Evolutionary conservation across 2,797 vertebrate genomes (phyloP).

Genomic region (Coilia nasus): DNA sequence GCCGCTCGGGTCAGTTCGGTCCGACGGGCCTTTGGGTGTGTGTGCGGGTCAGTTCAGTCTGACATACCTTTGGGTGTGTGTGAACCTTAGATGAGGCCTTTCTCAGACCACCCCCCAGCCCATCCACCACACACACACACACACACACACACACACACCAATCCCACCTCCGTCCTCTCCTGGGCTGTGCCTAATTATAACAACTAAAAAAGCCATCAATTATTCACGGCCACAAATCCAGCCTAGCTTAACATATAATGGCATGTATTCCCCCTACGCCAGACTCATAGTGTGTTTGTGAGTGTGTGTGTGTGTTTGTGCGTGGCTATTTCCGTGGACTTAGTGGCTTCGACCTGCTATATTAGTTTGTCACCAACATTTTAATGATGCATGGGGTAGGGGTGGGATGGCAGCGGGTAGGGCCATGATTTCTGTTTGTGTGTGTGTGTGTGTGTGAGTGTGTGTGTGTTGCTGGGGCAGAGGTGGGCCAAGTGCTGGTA

Average conservation of each 20-base stretch:
- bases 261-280: neutral
- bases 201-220: neutral
- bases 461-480: neutral
- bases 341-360: neutral
- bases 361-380: slow-evolving; percentile 35
- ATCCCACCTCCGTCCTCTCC: neutral
- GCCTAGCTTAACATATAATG: neutral
- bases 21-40: no score
- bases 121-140: no score
- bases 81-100: neutral
- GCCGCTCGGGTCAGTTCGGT: neutral
- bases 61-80: neutral
- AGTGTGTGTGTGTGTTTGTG: no score
- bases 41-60: neutral
- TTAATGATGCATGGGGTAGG: slow-evolving; percentile 47
- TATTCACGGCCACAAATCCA: neutral
- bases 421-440: no score
- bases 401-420: no score
- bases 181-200: neutral
- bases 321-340: neutral
- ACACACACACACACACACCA: neutral
- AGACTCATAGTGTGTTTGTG: no score
- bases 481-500: neutral
- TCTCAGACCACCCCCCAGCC: neutral
- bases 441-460: no score